These are phyloP conservation scores for Catocala fraxini DNA, from an alignment of 2,888 invertebrate genomes.

Conservation along the genomic window DNA sequence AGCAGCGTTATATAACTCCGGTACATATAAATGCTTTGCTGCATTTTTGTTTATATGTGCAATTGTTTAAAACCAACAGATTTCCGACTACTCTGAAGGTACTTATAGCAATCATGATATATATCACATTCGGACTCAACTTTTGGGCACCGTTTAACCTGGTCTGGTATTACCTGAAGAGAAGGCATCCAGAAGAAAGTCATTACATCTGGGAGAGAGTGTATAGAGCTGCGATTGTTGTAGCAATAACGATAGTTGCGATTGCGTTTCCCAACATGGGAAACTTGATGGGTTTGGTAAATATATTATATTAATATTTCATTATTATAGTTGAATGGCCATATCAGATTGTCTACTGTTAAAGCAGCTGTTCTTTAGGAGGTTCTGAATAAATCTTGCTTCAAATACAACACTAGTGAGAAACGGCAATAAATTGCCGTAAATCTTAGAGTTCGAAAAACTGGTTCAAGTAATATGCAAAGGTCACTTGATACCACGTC, in stretches of 20 bases:
- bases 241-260: slow-evolving; percentile 71
- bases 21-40: no score
- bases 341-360: no score
- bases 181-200: slow-evolving; percentile 65
- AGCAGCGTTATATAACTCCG: no score
- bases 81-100: slow-evolving; percentile 77
- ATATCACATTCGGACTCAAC: slow-evolving; percentile 79
- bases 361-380: no score
- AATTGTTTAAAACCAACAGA: slow-evolving; percentile 49
- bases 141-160: slow-evolving; percentile 83
- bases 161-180: slow-evolving; percentile 77
- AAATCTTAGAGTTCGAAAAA: no score
- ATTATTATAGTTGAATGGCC: no score
- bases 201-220: slow-evolving; percentile 80
- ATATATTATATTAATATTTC: slow-evolving; percentile 25
- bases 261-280: slow-evolving; percentile 81
- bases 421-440: no score
- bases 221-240: slow-evolving; percentile 69
- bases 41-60: no score
- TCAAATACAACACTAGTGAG: no score
- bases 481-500: no score
- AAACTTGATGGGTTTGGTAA: slow-evolving; percentile 80
- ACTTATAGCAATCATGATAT: slow-evolving; percentile 81
- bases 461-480: no score
- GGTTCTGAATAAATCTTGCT: no score